phyloP scores from a whole-genome alignment of 1,140 invertebrate genomes.

The Phortica variegata region DNA sequence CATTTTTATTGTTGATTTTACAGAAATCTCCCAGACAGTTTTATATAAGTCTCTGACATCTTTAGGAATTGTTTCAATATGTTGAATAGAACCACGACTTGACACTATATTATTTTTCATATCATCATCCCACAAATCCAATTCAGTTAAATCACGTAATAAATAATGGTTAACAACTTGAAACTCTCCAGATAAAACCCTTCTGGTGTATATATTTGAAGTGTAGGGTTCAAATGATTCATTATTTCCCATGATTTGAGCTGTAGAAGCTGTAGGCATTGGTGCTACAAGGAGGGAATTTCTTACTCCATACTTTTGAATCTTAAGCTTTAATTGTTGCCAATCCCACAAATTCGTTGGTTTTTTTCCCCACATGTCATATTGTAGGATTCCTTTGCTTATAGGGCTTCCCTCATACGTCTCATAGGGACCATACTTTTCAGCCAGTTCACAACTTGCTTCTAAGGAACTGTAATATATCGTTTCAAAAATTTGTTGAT shows the following conservation, averaged over 20 bases:
- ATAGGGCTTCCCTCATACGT: conserved; percentile 90
- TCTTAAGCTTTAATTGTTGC: conserved; percentile 79
- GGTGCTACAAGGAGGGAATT: conserved; percentile 95
- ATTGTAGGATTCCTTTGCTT: conserved; percentile 95
- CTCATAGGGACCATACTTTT: conserved; percentile 83
- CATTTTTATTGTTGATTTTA: conserved; percentile 94
- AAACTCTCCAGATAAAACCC: conserved; percentile 89
- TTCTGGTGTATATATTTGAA: conserved; percentile 92
- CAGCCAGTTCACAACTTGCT: conserved; percentile 93
- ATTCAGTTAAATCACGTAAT: conserved; percentile 87
- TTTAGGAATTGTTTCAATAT: conserved; percentile 84
- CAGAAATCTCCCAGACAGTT: conserved; percentile 98
- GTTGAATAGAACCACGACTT: conserved; percentile 91
- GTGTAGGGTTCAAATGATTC: conserved; percentile 99
- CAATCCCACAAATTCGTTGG: conserved; percentile 91
- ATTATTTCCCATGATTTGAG: conserved; percentile 98
- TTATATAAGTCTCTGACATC: conserved; percentile 92
- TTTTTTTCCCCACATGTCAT: conserved; percentile 95
- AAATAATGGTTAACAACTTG: conserved; percentile 97
- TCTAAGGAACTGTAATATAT: conserved; percentile 97
- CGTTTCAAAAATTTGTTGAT: conserved; percentile 97
- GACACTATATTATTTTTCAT: conserved; percentile 95
- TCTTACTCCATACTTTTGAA: conserved; percentile 86
- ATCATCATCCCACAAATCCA: conserved; percentile 90
- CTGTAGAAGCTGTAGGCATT: conserved; percentile 99